phyloP scores from a whole-genome alignment of 1,140 invertebrate species.

The Caenorhabditis latens region DNA sequence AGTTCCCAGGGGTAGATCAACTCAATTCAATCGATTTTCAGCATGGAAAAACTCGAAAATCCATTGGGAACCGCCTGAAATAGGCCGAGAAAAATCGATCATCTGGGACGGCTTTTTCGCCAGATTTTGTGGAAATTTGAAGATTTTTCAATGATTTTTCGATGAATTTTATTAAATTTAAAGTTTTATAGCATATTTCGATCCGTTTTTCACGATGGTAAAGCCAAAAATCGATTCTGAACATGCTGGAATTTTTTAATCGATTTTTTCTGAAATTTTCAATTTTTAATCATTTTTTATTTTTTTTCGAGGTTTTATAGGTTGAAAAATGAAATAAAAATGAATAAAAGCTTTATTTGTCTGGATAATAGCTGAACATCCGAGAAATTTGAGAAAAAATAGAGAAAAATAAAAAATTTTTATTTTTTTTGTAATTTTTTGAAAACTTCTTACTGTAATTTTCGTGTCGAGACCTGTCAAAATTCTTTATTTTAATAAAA shows the following conservation, averaged over 20 bases:
- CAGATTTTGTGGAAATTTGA: not conserved
- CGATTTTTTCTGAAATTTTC: constrained; percentile 12
- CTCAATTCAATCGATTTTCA: not conserved
- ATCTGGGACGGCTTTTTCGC: not conserved
- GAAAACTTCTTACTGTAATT: too few relatives aligned
- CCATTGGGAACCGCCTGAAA: not conserved
- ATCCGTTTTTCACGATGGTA: not conserved
- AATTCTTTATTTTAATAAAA: too few relatives aligned
- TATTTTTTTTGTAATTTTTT: too few relatives aligned
- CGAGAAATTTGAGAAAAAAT: too few relatives aligned
- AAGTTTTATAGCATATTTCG: not conserved
- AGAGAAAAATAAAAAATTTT: too few relatives aligned
- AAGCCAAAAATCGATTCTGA: not conserved
- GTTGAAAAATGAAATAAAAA: too few relatives aligned
- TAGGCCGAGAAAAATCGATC: not conserved
- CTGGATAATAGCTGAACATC: too few relatives aligned
- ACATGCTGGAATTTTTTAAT: not conserved
- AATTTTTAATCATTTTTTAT: not conserved
- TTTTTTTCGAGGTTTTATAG: not conserved
- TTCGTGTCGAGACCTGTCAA: too few relatives aligned
- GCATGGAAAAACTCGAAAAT: not conserved
- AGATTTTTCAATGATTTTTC: not conserved
- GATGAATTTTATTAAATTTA: not conserved
- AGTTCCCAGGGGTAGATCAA: not conserved
- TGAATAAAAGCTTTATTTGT: too few relatives aligned